Percentiles rank a stretch among this genome's conserved stretches.
These are phyloP conservation scores for Enteromius unitaeniatus DNA, from an alignment of 2,797 vertebrate genomes.

Conservation along the genomic window DNA sequence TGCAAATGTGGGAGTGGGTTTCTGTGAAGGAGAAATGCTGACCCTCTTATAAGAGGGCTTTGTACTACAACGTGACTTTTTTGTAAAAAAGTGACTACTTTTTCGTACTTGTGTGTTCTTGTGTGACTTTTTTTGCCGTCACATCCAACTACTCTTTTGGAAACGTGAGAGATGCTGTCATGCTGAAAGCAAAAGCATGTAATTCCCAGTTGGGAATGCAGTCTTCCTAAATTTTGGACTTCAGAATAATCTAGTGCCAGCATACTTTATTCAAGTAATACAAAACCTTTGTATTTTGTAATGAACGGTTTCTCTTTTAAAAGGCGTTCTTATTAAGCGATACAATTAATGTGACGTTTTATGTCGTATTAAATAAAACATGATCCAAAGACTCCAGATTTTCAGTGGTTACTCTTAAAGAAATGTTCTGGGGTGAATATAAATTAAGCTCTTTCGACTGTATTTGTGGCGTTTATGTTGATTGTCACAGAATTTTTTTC, in stretches of 20 bases:
- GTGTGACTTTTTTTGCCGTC: slow-evolving; percentile 80
- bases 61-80: slow-evolving; percentile 76
- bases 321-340: slow-evolving; percentile 35
- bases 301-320: slow-evolving; percentile 38
- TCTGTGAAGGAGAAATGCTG: slow-evolving; percentile 73
- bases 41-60: slow-evolving; percentile 74
- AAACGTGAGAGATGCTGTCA: slow-evolving; percentile 72
- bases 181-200: slow-evolving; percentile 64
- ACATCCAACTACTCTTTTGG: slow-evolving; percentile 77
- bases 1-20: slow-evolving; percentile 40
- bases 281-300: slow-evolving; percentile 33
- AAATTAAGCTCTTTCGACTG: slow-evolving; percentile 1
- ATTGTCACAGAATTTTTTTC: not conserved
- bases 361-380: slow-evolving; percentile 15
- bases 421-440: slow-evolving; percentile 13
- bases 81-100: slow-evolving; percentile 78
- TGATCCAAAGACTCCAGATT: slow-evolving; percentile 72
- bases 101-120: slow-evolving; percentile 86
- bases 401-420: slow-evolving; percentile 66
- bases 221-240: slow-evolving; percentile 85
- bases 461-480: not conserved
- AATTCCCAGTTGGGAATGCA: slow-evolving; percentile 67
- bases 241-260: slow-evolving; percentile 65
- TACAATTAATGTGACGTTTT: slow-evolving; percentile 10
- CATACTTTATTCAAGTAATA: slow-evolving; percentile 31